A percentile compares a stretch with the other conserved stretches of the same genome.
phyloP scores from a whole-genome alignment of 2,797 vertebrate species.

The Sternotherus odoratus region DNA sequence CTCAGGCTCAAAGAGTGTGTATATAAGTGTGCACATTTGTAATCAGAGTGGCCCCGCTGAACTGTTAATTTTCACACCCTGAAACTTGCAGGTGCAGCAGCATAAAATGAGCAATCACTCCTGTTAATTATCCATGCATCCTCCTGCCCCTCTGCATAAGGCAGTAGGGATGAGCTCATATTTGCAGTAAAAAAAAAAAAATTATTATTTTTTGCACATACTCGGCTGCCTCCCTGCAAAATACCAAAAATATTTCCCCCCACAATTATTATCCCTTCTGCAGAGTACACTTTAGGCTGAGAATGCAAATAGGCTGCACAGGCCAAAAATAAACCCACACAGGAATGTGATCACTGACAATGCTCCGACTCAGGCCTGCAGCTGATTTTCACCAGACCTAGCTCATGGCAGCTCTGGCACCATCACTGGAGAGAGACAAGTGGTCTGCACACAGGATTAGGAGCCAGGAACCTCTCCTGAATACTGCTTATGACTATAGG shows the following conservation, averaged over 20 bases:
- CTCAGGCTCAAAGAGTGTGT: not conserved
- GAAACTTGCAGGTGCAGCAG: not conserved
- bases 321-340: rapidly evolving
- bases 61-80: not conserved
- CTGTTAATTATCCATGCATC: not conserved
- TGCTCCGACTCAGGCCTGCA: not conserved
- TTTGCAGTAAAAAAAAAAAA: not conserved
- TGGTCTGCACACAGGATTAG: not conserved
- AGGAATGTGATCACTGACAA: rapidly evolving
- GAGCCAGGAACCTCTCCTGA: not conserved
- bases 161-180: not conserved
- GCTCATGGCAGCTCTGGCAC: not conserved
- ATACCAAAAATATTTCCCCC: not conserved
- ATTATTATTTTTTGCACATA: not conserved
- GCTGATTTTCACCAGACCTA: not conserved
- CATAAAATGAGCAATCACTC: not conserved
- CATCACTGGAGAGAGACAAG: not conserved
- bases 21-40: not conserved
- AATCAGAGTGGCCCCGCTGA: not conserved
- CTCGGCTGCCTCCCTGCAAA: not conserved
- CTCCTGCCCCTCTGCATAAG: not conserved
- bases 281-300: not conserved
- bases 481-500: not conserved
- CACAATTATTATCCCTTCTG: not conserved
- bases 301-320: not conserved